Base-by-base conservation (phyloP, 2,888 invertebrate genomes). In the Unio delphinus region DNA sequence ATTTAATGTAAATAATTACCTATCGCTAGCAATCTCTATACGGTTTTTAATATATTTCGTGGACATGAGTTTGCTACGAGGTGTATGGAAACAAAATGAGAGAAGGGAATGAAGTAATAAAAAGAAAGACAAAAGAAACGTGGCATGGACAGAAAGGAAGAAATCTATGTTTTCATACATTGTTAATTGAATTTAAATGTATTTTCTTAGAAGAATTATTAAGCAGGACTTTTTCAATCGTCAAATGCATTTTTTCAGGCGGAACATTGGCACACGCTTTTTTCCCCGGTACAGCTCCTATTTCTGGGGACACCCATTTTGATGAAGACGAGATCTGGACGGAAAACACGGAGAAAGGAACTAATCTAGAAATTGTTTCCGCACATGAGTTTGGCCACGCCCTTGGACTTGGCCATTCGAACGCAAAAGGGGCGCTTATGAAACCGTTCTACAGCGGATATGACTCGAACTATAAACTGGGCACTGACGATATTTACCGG, bases 341-440 rank as follows among this genome's bases (percentile, higher is more conserved):
- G 17, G 79, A 85, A 63, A 70, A 75, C 55, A 74, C 73, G 7
- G 70, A 83, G 15, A 72, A 76, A 7, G 85, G 84, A 34, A 84
- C 84, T 20, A 86, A 88, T 69, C 79, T 89, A 54, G 83, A 84
- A 71, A 86, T 85, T 34, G 89, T 89, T 28, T 88, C 89, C 18
- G 87, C 89, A 54, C 89, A 90, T 69, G 89, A 90, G 78, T 86
- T 89, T 64, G 90, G 90, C 11, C 90, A 90, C 73, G 87, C 89
- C 30, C 80, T 90, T 7, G 90, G 90, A 0, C 76, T 90, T 26
- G 86, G 87, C n/a, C 90, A 90, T 75, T 89, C 89, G 20, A 76
- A 80, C 15, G 79, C 82, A 1, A 76, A 70, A 5, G 78, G 78
- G 1, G 88, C 90, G 6, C 79, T 90, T 23, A 90, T 90, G 90